A percentile compares a stretch with the other conserved stretches of the same genome.
Conservation (phyloP, 2,113 vertebrate genomes). For the Oreocharis arfaki region DNA sequence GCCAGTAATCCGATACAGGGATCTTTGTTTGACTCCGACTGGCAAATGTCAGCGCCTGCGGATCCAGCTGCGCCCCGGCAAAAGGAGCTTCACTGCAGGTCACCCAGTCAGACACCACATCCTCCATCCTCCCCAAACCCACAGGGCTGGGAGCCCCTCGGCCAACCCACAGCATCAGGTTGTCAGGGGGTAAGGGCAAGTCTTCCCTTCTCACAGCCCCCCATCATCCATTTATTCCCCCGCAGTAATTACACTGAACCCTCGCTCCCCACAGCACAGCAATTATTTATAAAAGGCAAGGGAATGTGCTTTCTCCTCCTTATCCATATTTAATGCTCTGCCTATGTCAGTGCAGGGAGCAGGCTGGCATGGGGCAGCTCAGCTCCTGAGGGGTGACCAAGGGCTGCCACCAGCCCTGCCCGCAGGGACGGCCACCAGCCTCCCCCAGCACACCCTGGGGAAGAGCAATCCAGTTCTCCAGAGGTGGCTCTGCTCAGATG, state of each 20-base stretch:
- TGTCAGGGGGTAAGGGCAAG: not conserved
- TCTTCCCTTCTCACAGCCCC: not conserved
- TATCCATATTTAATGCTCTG: not conserved
- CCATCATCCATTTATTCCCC: not conserved
- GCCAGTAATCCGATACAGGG: not conserved
- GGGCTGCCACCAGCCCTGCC: not conserved
- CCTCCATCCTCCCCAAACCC: not conserved
- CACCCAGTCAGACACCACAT: not conserved
- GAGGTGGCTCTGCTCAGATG: not conserved
- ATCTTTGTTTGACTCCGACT: not conserved
- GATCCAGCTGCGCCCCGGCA: not conserved
- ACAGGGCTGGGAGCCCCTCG: accelerated
- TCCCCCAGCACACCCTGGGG: not conserved
- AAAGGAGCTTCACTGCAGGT: not conserved
- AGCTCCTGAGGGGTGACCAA: not conserved
- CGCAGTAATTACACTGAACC: not conserved
- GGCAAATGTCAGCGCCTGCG: not conserved
- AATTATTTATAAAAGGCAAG: slow-evolving; percentile 2
- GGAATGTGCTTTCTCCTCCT: not conserved
- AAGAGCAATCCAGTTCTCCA: accelerated
- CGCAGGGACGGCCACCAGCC: accelerated
- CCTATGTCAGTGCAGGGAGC: not conserved
- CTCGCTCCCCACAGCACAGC: not conserved
- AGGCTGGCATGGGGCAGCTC: not conserved
- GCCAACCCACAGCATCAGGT: accelerated